Evolutionary conservation across 1,140 invertebrate species (phyloP).

Genomic region (Protaetia brevitarsis): DNA sequence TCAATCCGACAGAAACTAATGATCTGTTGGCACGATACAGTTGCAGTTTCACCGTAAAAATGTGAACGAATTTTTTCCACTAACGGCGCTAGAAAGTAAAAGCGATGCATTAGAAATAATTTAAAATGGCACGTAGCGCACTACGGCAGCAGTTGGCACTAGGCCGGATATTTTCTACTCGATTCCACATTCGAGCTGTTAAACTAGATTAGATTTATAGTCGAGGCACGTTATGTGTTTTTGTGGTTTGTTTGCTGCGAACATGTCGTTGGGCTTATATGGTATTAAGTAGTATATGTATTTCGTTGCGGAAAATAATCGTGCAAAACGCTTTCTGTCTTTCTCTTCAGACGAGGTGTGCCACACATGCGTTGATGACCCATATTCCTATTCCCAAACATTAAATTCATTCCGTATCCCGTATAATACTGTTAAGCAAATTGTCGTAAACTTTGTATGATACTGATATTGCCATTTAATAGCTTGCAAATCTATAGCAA

Average conservation of each 20-base stretch:
- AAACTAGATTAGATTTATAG: background rate
- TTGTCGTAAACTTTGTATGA: no score
- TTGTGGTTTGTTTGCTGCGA: background rate
- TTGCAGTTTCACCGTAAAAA: conserved; percentile 5
- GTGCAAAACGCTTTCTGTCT: no score
- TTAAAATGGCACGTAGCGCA: background rate
- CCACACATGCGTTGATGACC: no score
- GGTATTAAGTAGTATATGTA: no score
- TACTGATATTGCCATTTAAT: no score
- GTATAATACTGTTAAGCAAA: no score
- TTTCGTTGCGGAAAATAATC: no score
- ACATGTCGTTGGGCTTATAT: background rate
- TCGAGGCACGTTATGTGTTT: background rate
- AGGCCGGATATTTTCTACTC: background rate
- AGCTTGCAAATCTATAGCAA: no score
- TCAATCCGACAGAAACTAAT: background rate
- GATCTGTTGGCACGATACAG: background rate
- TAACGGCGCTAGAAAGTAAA: conserved; percentile 5
- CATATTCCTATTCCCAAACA: no score
- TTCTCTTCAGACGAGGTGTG: no score
- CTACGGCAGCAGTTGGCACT: no score
- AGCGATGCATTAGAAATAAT: conserved; percentile 12
- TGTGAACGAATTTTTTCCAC: background rate
- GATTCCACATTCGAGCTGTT: background rate
- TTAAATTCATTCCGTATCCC: no score